Evolutionary conservation across 92 coral and sea anemone genomes (phyloP), one percentile per base, ranked within the genome.

Genomic region (Desmophyllum pertusum): DNA sequence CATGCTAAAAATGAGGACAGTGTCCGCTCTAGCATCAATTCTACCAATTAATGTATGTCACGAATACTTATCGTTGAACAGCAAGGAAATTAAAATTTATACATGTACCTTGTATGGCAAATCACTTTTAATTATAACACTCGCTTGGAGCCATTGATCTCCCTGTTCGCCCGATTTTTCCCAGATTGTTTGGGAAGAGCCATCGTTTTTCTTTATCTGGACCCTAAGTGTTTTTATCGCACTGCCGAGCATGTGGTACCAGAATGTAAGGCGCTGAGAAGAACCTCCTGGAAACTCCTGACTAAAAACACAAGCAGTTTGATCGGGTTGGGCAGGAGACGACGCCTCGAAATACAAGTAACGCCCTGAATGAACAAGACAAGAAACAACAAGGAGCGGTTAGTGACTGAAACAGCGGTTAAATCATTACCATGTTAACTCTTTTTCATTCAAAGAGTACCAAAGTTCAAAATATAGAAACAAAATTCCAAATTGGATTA

Each of bases 181-280:
- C 98, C 98, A 94, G 38, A 84, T 81, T 35, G 70, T 64, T 75
- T 62, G 38, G 4, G 78, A 57, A 9, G 75, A 62, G 48, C 84
- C 85, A 13, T 64, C 42, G 36, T 11, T 9, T 40, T 73, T 42
- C 36, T 83, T 76, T 14, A 83, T n/a, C 46, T 72, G 85, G 46
- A 91, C 95, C 48, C 73, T 81, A 3, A 94, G 89, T 35, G 84
- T 86, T n/a, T 90, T 93, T 10, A 84, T 83, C 4, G 89, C 86
- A 38, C 85, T 33, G 3, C 98, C 98, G 37, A 81, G 87, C 98
- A 94, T 94, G 81, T 94, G 95, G 57, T 94, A 94, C 98, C 98
- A 94, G 82, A 94, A 94, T 11, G 91, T 80, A 8, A 94, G 78
- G 74, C 87, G 86, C 10, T 88, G 91, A 29, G 91, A 94, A 31